A percentile compares a stretch with the other conserved stretches of the same genome.
These are phyloP conservation scores for Chelonus insularis DNA, from an alignment of 1,140 invertebrate genomes.

Conservation along the genomic window DNA sequence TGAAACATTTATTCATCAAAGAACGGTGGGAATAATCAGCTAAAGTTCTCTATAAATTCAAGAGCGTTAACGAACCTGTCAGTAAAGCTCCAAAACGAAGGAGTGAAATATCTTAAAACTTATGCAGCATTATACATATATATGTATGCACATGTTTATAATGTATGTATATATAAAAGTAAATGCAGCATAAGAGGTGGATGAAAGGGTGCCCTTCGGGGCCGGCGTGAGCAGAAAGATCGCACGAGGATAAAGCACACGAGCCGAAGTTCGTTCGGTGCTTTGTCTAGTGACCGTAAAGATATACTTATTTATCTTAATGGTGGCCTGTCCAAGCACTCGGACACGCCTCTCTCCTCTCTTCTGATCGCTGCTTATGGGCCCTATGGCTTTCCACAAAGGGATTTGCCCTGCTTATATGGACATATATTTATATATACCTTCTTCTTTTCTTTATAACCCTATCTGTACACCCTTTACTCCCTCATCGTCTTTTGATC, in stretches of 20 bases:
- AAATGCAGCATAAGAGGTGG: background rate
- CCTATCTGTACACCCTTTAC: background rate
- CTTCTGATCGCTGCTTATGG: background rate
- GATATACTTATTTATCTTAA: conserved; percentile 39
- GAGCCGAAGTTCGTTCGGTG: background rate
- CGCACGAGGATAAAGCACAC: conserved; percentile 1
- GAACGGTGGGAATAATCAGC: too few species aligned
- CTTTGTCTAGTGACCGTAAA: conserved; percentile 21
- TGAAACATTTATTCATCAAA: too few species aligned
- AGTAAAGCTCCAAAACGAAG: background rate
- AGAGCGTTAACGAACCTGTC: background rate
- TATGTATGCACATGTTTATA: too few species aligned
- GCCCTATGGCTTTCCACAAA: conserved; percentile 1
- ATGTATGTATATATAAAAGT: background rate
- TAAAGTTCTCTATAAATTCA: background rate
- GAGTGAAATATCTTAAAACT: background rate
- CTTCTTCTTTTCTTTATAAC: background rate
- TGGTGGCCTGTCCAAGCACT: conserved; percentile 33
- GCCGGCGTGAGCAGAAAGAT: conserved; percentile 2
- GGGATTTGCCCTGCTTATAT: conserved; percentile 8
- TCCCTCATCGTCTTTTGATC: background rate
- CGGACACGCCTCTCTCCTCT: conserved; percentile 25
- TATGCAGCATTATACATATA: background rate
- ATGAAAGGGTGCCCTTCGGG: conserved; percentile 7
- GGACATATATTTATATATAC: background rate